Evolutionary conservation across 2,888 invertebrate genomes (phyloP).

Genomic region (Cephus sareptanus): DNA sequence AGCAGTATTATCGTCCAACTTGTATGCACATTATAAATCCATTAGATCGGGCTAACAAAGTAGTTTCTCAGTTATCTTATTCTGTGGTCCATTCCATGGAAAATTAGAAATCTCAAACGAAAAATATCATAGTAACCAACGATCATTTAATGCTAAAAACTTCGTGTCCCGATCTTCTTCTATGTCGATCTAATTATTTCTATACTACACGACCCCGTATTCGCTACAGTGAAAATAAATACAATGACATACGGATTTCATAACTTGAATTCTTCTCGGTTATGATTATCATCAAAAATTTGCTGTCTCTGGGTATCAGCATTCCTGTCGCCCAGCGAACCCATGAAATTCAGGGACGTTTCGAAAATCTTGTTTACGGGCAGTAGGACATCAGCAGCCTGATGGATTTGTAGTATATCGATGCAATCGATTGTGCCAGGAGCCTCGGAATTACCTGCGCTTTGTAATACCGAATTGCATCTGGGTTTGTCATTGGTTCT

Average conservation of each 20-base stretch:
- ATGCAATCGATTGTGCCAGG: constrained; percentile 33
- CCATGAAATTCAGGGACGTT: constrained; percentile 24
- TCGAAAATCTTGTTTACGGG: constrained; percentile 26
- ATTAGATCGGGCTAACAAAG: not conserved
- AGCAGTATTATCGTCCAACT: not conserved
- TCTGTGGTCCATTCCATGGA: not conserved
- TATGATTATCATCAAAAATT: not conserved
- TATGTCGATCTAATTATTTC: too few relatives aligned
- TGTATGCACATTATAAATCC: not conserved
- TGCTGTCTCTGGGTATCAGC: too few relatives aligned
- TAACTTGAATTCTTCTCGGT: too few relatives aligned
- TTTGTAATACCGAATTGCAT: not conserved
- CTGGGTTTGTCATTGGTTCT: not conserved
- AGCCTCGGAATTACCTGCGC: constrained; percentile 18
- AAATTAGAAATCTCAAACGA: not conserved
- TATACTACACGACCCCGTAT: too few relatives aligned
- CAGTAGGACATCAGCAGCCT: constrained; percentile 22
- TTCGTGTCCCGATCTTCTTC: not conserved
- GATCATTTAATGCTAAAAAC: not conserved
- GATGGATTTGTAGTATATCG: constrained; percentile 32
- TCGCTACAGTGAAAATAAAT: too few relatives aligned
- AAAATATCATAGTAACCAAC: not conserved
- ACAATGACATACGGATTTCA: too few relatives aligned
- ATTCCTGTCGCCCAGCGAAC: too few relatives aligned
- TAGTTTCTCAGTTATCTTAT: not conserved